Percentiles rank a stretch among this genome's conserved stretches.
Conservation (phyloP, 2,797 vertebrate genomes). For the Furcifer pardalis region DNA sequence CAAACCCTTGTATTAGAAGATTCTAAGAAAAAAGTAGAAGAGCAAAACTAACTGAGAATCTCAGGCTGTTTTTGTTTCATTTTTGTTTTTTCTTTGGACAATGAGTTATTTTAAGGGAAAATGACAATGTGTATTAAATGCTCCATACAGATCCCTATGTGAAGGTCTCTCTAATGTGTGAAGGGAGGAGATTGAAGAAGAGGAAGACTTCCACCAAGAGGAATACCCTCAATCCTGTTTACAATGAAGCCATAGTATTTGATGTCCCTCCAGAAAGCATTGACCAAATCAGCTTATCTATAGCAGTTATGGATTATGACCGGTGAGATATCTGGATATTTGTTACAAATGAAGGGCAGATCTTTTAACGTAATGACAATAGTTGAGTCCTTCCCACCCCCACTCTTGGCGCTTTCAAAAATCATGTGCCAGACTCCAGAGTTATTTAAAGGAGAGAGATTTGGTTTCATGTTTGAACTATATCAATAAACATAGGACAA, state of each 20-base stretch:
- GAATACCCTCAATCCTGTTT: slow-evolving; percentile 97
- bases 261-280: slow-evolving; percentile 97
- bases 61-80: not conserved
- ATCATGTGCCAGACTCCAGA: not conserved
- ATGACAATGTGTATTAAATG: slow-evolving; percentile 44
- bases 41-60: not conserved
- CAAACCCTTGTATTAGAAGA: slow-evolving; percentile 27
- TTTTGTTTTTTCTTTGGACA: slow-evolving; percentile 39
- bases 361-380: not conserved
- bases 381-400: not conserved
- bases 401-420: not conserved
- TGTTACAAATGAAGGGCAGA: not conserved
- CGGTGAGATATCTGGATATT: slow-evolving; percentile 82
- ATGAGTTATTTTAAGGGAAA: slow-evolving; percentile 40
- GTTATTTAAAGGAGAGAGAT: not conserved
- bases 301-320: slow-evolving; percentile 99
- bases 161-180: slow-evolving; percentile 98
- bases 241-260: slow-evolving; percentile 99
- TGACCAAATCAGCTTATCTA: slow-evolving; percentile 95
- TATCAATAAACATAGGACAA: not conserved
- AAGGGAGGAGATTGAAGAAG: slow-evolving; percentile 95
- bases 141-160: slow-evolving; percentile 92
- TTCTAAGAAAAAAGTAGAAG: slow-evolving; percentile 19
- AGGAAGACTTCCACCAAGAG: slow-evolving; percentile 98
- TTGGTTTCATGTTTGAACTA: not conserved